These are phyloP conservation scores for Stratiomys singularior DNA, from an alignment of 2,888 invertebrate species.

Conservation along the genomic window DNA sequence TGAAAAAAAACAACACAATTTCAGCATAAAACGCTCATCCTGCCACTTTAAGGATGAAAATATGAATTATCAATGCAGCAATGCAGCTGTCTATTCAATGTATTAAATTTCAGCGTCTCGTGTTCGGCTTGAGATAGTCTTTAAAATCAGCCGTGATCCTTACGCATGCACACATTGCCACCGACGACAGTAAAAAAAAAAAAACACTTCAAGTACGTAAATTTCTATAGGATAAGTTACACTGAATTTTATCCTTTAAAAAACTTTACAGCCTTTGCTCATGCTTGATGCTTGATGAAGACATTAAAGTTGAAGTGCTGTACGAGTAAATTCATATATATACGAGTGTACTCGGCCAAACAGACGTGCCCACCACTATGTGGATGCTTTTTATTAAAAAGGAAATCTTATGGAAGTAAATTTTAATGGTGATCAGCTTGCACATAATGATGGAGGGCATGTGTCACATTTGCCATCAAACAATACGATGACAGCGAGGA, in stretches of 20 bases:
- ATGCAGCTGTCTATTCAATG: constrained; percentile 15
- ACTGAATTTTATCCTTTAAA: background rate
- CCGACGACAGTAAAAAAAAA: background rate
- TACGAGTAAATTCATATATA: background rate
- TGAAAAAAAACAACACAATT: background rate
- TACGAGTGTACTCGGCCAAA: too few species aligned
- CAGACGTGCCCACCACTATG: background rate
- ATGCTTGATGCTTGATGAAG: background rate
- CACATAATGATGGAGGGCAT: background rate
- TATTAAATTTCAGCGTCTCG: constrained; percentile 20
- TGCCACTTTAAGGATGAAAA: constrained; percentile 20
- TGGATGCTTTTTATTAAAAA: background rate
- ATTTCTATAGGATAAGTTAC: background rate
- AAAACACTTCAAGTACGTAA: background rate
- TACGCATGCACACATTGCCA: background rate
- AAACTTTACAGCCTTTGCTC: background rate
- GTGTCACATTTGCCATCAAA: background rate
- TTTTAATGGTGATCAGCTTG: background rate
- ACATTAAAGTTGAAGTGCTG: background rate
- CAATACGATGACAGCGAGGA: background rate
- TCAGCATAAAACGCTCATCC: background rate
- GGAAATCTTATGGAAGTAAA: background rate
- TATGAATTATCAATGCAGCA: background rate
- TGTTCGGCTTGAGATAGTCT: background rate
- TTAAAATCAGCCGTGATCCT: background rate